Evolutionary conservation across 2,797 vertebrate species (phyloP).

Genomic region (Hylomyscus alleni): DNA sequence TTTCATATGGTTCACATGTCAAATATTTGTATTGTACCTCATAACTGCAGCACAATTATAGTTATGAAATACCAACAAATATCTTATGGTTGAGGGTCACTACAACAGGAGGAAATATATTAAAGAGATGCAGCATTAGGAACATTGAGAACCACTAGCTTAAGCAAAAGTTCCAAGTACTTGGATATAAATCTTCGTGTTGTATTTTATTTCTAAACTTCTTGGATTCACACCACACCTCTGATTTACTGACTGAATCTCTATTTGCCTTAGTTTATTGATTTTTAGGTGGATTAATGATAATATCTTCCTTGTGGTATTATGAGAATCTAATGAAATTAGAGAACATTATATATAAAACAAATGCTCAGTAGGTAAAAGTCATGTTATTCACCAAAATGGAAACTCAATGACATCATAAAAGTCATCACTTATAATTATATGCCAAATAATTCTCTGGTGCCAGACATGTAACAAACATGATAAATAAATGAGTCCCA

Average conservation of each 20-base stretch:
- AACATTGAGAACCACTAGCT: background rate
- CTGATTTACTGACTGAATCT: slow-evolving; percentile 34
- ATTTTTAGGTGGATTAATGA: slow-evolving; percentile 8
- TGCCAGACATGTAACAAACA: background rate
- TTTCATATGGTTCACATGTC: background rate
- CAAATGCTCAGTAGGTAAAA: background rate
- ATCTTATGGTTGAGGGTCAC: background rate
- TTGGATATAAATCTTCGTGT: background rate
- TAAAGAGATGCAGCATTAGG: background rate
- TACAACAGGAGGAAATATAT: background rate
- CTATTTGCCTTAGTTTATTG: background rate
- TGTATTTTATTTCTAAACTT: background rate
- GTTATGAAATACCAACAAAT: background rate
- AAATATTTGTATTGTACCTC: background rate
- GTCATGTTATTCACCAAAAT: background rate
- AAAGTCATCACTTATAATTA: slow-evolving; percentile 10
- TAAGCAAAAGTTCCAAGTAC: background rate
- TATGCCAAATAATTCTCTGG: background rate
- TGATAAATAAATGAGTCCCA: background rate
- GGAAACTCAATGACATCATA: background rate
- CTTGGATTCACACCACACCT: background rate
- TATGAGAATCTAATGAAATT: slow-evolving; percentile 51
- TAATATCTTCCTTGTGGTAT: background rate
- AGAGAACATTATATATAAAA: background rate
- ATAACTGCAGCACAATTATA: background rate